A percentile compares a stretch with the other conserved stretches of the same genome.
Evolutionary conservation across 2,113 vertebrate genomes (phyloP).

Genomic region (Oreotrochilus melanogaster): DNA sequence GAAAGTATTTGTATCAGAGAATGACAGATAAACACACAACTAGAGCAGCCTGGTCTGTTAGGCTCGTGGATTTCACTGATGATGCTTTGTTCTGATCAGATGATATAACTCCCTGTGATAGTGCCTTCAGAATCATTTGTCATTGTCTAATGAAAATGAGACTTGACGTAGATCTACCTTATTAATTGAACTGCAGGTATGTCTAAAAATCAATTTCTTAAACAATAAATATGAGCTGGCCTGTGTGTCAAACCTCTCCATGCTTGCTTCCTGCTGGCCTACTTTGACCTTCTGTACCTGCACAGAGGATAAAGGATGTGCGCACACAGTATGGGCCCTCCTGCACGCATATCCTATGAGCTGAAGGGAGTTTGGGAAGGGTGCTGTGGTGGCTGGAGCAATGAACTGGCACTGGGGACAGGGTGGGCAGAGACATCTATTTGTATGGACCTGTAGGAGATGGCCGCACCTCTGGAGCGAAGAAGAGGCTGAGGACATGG

Average conservation of each 20-base stretch:
- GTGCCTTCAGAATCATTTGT: fast-evolving
- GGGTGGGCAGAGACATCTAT: neutral
- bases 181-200: neutral
- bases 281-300: neutral
- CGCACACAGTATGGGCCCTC: neutral
- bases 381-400: neutral
- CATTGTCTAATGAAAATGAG: neutral
- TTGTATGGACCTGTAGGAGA: neutral
- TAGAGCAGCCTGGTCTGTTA: neutral
- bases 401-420: fast-evolving
- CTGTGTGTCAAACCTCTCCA: neutral
- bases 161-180: neutral
- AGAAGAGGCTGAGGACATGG: neutral
- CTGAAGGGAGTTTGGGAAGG: neutral
- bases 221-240: neutral
- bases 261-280: neutral
- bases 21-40: neutral
- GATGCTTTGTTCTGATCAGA: neutral
- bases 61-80: neutral
- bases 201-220: neutral
- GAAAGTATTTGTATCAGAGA: neutral
- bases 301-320: neutral
- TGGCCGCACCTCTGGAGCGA: neutral
- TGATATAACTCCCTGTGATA: neutral
- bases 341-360: neutral